Percentiles rank a stretch among this genome's conserved stretches.
phyloP scores from a whole-genome alignment of 37 sponge, comb jelly and placozoan species.

The Lycopodina hypogea region DNA sequence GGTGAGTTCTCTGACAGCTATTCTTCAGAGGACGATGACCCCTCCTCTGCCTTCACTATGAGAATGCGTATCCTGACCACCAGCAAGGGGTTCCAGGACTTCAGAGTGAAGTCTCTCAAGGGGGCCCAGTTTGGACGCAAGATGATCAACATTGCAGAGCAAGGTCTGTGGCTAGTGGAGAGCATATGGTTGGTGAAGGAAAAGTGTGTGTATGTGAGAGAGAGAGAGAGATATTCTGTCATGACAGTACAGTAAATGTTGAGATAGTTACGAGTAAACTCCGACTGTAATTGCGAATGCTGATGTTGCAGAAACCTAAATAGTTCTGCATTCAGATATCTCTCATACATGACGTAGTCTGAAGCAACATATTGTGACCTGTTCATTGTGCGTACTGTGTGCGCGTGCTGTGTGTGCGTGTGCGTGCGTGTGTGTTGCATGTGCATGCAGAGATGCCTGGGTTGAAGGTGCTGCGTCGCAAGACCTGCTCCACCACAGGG shows the following conservation, averaged over 20 bases:
- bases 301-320: too few species aligned
- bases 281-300: too few species aligned
- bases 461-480: slow-evolving; percentile 74
- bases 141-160: slow-evolving; percentile 79
- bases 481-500: slow-evolving; percentile 49
- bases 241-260: too few species aligned
- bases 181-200: too few species aligned
- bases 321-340: too few species aligned
- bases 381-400: too few species aligned
- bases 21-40: slow-evolving; percentile 33
- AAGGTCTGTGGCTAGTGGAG: slow-evolving; percentile 21
- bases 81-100: slow-evolving; percentile 67
- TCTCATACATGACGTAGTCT: too few species aligned
- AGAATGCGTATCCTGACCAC: slow-evolving; percentile 23
- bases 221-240: too few species aligned
- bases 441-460: slow-evolving; percentile 80
- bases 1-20: slow-evolving; percentile 47
- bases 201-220: too few species aligned
- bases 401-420: too few species aligned
- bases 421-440: neutral
- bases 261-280: too few species aligned
- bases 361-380: too few species aligned
- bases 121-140: slow-evolving; percentile 59
- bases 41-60: neutral
- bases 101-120: slow-evolving; percentile 65